A percentile compares a stretch with the other conserved stretches of the same genome.
These are phyloP conservation scores for Petrolisthes cinctipes DNA, from an alignment of 2,888 invertebrate species.

Conservation along the genomic window DNA sequence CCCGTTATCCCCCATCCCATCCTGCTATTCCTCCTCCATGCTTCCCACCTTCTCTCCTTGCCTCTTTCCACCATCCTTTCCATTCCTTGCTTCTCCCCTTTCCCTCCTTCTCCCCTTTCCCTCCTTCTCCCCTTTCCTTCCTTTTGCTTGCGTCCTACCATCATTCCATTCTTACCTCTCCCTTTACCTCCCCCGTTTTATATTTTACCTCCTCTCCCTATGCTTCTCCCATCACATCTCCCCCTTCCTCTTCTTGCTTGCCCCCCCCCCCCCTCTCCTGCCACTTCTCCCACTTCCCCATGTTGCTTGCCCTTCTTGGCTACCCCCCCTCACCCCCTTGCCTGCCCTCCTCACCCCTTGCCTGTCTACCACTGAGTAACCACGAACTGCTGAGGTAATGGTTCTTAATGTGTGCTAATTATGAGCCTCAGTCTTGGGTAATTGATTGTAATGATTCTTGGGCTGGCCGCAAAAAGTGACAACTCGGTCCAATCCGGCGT, in stretches of 20 bases:
- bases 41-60: neutral
- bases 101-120: neutral
- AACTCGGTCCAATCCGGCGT: slow-evolving; percentile 41
- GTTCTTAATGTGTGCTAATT: slow-evolving; percentile 51
- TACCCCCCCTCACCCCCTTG: neutral
- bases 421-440: slow-evolving; percentile 37
- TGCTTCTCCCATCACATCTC: slow-evolving; percentile 10
- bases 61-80: neutral
- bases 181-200: neutral
- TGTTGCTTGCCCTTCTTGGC: too few species aligned
- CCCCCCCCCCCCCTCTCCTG: neutral
- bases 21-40: neutral
- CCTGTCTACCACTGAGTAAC: slow-evolving; percentile 1
- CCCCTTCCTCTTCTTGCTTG: neutral
- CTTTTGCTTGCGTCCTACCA: neutral
- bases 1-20: neutral
- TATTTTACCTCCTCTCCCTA: neutral
- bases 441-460: slow-evolving; percentile 52
- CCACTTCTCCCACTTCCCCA: neutral
- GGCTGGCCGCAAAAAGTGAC: slow-evolving; percentile 55
- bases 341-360: neutral
- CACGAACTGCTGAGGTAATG: slow-evolving; percentile 43
- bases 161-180: neutral
- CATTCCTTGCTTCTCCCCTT: neutral
- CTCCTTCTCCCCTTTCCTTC: neutral